phyloP scores from a whole-genome alignment of 2,888 invertebrate genomes.

The Zygogramma bicolorata region DNA sequence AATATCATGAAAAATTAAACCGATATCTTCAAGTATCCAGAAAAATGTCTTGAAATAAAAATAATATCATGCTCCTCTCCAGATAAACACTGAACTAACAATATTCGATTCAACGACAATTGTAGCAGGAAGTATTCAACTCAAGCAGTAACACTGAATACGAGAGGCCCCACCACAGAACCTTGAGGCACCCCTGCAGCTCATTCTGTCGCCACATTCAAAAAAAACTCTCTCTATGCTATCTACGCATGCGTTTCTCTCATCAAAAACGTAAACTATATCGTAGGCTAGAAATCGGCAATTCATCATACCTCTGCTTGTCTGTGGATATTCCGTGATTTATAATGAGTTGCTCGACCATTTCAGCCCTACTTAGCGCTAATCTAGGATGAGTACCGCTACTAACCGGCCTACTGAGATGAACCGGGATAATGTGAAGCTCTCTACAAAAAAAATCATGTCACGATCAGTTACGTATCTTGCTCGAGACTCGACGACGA shows the following conservation, averaged over 20 bases:
- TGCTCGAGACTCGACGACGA: background rate
- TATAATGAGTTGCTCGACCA: conserved; percentile 87
- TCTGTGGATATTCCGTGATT: conserved; percentile 89
- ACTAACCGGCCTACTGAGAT: conserved; percentile 85
- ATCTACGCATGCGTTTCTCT: too few species aligned
- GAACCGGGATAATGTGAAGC: conserved; percentile 85
- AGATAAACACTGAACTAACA: too few species aligned
- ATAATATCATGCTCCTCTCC: too few species aligned
- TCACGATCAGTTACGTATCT: background rate
- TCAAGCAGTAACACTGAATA: too few species aligned
- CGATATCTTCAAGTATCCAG: too few species aligned
- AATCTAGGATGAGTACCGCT: conserved; percentile 88
- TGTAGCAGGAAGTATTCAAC: too few species aligned
- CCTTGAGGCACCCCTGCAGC: background rate
- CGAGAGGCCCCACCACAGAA: background rate
- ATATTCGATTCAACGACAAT: too few species aligned
- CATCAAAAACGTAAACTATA: background rate
- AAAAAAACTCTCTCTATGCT: too few species aligned
- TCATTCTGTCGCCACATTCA: too few species aligned
- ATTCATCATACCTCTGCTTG: conserved; percentile 84
- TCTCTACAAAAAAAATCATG: conserved; percentile 69
- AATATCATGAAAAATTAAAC: too few species aligned
- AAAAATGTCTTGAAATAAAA: too few species aligned
- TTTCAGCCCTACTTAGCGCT: conserved; percentile 87
- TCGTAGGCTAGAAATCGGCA: too few species aligned